phyloP scores from a whole-genome alignment of 1,140 invertebrate species.

The Zaprionus vittiger region DNA sequence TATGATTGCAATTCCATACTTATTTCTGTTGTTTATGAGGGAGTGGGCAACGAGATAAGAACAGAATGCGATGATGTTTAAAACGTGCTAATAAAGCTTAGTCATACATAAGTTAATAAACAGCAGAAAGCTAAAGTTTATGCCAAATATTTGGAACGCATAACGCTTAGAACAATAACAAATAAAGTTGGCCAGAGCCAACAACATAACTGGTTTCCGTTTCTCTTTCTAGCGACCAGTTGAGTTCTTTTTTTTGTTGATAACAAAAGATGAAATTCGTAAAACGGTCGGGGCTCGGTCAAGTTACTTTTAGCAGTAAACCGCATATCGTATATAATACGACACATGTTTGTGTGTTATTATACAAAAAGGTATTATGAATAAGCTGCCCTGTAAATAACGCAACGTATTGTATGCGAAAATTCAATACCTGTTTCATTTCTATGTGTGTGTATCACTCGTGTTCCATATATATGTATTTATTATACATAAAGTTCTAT shows the following conservation, averaged over 20 bases:
- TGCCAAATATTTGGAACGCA: constrained; percentile 46
- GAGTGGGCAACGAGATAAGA: constrained; percentile 34
- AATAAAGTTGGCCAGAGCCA: constrained; percentile 45
- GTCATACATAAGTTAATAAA: constrained; percentile 38
- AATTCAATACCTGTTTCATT: constrained; percentile 25
- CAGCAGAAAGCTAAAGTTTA: constrained; percentile 26
- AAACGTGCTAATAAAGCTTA: constrained; percentile 46
- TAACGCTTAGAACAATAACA: constrained; percentile 52
- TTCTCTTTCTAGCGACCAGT: constrained; percentile 45
- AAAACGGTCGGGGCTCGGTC: constrained; percentile 34
- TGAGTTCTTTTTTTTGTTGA: constrained; percentile 45
- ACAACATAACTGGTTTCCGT: constrained; percentile 45
- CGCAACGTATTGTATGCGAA: constrained; percentile 22
- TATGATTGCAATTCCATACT: constrained; percentile 50
- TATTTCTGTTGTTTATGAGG: constrained; percentile 13
- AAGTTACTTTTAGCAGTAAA: constrained; percentile 45
- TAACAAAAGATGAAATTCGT: constrained; percentile 71
- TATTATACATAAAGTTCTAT: constrained; percentile 41
- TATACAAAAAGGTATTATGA: constrained; percentile 32
- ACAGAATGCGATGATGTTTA: constrained; percentile 21
- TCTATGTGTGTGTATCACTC: neutral
- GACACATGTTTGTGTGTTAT: constrained; percentile 27
- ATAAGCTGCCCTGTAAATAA: constrained; percentile 41
- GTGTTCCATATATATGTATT: constrained; percentile 14
- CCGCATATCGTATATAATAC: constrained; percentile 26